Conservation (phyloP, 2,888 invertebrate species). For the Muschampia plurimacula region DNA sequence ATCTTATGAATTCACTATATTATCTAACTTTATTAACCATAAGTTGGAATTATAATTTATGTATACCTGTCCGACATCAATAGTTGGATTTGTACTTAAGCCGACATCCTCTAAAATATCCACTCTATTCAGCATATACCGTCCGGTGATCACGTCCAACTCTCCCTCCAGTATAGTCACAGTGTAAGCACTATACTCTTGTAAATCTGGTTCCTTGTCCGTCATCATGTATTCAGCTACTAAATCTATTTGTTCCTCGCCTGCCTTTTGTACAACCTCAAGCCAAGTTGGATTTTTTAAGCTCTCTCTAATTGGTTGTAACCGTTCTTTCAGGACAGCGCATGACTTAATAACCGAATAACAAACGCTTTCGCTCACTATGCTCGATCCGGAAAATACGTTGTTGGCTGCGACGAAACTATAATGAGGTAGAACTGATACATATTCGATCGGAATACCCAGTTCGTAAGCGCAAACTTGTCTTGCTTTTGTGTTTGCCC, state of each 20-base stretch:
- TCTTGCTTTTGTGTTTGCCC: constrained; percentile 91
- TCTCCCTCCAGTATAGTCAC: constrained; percentile 87
- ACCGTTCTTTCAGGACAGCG: constrained; percentile 80
- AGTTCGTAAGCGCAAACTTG: constrained; percentile 91
- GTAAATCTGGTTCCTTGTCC: constrained; percentile 77
- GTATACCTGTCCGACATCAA: constrained; percentile 88
- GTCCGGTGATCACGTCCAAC: constrained; percentile 90
- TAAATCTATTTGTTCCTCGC: constrained; percentile 83
- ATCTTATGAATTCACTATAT: too few relatives aligned
- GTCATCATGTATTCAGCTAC: constrained; percentile 87
- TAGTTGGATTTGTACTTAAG: constrained; percentile 87
- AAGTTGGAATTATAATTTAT: not conserved
- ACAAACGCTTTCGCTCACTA: constrained; percentile 87
- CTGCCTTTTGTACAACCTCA: constrained; percentile 84
- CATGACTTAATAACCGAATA: constrained; percentile 87
- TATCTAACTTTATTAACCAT: not conserved
- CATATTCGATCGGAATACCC: constrained; percentile 87
- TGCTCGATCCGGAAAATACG: constrained; percentile 87
- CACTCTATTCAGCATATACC: constrained; percentile 84
- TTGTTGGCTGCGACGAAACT: constrained; percentile 87
- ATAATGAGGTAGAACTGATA: constrained; percentile 87
- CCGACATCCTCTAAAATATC: constrained; percentile 90
- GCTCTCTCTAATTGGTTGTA: constrained; percentile 83
- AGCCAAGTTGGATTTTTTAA: constrained; percentile 84
- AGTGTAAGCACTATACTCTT: constrained; percentile 86